Base-by-base conservation (phyloP, 1,140 invertebrate genomes). In the Drosophila micromelanica region DNA sequence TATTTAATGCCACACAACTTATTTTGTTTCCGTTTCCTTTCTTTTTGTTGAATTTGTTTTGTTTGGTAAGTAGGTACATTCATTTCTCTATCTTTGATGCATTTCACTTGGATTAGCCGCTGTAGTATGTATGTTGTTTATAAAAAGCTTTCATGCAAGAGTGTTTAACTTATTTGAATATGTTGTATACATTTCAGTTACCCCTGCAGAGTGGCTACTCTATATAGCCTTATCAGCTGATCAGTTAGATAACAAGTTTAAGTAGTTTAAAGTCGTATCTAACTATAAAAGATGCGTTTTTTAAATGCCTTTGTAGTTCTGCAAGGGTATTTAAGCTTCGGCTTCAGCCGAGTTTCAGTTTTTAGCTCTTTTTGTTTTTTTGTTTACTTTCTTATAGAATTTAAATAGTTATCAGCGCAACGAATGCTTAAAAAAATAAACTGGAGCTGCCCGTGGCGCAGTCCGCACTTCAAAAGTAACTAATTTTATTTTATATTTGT, bases 391-490 rank as follows among this genome's bases (percentile, higher is more conserved):
- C 75, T 81, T 80, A 78, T 87, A 86, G 84, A 86, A 79, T 82
- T 82, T 86, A 89, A 62, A 73, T 73, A 73, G 63, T 73, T 71
- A 38, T 78, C 60, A 73, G 82, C 84, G 82, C 82, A 86, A 86
- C 82, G 87, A 87, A 86, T 86, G 81, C 82, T 86, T 86, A 87
- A 86, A 86, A 86, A 86, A 86, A 86, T 87, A 87, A 87, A 89
- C 68, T 79, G 72, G 69, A 87, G 65, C 84, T 68, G 72, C 42
- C 46, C 23, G 45, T 43, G 30, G 38, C 45, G 13, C 69, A 57
- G 52, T 86, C 72, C 78, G 65, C 52, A 76, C 68, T 87, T 74
- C 81, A 86, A 86, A 78, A 82, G 78, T 86, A 78, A 76, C 75
- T 86, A 81, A 87, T 67, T 68, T 52, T 57, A 70, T 59, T 76